Evolutionary conservation across 2,113 vertebrate genomes (phyloP).

Genomic region (Eulacestoma nigropectus): DNA sequence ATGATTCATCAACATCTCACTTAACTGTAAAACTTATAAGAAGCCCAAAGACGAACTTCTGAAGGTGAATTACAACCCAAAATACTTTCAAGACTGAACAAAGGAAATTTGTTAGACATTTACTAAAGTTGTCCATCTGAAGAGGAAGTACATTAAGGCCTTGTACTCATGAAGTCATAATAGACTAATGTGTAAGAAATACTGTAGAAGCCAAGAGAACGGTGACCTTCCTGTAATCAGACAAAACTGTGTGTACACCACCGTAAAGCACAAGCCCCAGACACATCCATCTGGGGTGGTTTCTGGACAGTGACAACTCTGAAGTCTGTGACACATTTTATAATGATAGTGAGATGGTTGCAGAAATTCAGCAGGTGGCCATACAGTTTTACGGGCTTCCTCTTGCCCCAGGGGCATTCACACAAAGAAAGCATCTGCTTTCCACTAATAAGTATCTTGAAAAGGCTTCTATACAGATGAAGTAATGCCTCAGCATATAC

Average conservation of each 20-base stretch:
- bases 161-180: neutral
- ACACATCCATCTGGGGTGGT: neutral
- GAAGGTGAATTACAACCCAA: neutral
- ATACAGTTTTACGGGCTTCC: neutral
- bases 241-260: neutral
- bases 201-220: neutral
- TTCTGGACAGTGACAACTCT: neutral
- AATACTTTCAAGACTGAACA: neutral
- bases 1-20: neutral
- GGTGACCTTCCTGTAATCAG: neutral
- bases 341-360: fast-evolving
- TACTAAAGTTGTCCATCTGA: neutral
- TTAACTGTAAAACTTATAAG: neutral
- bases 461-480: neutral
- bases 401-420: fast-evolving
- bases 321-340: neutral
- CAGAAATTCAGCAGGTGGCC: neutral
- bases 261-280: neutral
- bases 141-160: neutral
- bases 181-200: neutral
- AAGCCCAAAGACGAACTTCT: neutral
- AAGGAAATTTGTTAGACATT: neutral
- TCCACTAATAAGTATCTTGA: neutral
- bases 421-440: neutral
- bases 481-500: neutral